These are phyloP conservation scores for Trochalopteron elliotii DNA, from an alignment of 2,113 vertebrate species.

Conservation along the genomic window DNA sequence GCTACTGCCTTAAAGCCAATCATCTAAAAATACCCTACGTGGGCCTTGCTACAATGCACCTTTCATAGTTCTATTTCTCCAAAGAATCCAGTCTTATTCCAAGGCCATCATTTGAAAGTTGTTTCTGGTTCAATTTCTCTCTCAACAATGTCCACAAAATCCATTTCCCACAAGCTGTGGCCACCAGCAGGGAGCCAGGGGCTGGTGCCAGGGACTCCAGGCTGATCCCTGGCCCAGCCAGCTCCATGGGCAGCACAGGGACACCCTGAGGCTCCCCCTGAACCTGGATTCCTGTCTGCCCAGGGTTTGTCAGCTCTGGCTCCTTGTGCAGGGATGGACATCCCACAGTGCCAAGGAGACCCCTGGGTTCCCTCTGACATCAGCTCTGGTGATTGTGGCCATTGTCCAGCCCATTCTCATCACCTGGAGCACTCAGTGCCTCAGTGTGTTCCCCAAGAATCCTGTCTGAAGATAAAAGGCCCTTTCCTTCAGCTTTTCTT, in stretches of 20 bases:
- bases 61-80: too few species aligned
- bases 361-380: neutral
- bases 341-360: neutral
- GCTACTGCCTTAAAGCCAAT: too few species aligned
- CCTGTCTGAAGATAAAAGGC: neutral
- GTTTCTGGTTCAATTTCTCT: too few species aligned
- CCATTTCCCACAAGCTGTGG: neutral
- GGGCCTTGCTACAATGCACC: too few species aligned
- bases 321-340: neutral
- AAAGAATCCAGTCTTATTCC: too few species aligned
- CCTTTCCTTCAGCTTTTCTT: neutral
- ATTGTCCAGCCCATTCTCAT: fast-evolving
- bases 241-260: fast-evolving
- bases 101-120: too few species aligned
- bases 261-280: fast-evolving
- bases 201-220: neutral
- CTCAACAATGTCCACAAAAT: too few species aligned
- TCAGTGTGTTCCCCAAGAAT: fast-evolving
- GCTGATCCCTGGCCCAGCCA: neutral
- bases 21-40: too few species aligned
- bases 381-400: neutral
- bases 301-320: too few species aligned
- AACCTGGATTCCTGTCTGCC: neutral
- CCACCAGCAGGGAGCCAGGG: neutral
- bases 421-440: neutral